phyloP scores from a whole-genome alignment of 1,140 invertebrate species.

The Pemphigus obesinymphae region DNA sequence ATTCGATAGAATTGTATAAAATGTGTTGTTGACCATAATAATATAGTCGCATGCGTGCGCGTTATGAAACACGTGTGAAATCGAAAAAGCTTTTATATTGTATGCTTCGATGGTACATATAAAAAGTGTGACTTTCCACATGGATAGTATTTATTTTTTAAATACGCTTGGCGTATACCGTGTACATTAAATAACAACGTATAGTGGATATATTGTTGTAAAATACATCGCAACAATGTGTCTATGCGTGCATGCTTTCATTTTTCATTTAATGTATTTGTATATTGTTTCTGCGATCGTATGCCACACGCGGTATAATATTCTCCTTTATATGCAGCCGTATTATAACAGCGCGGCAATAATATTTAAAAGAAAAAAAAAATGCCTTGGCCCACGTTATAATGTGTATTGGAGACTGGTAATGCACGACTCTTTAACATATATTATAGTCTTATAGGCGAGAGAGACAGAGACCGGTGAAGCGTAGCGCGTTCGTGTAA shows the following conservation, averaged over 20 bases:
- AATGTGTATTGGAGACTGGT: not conserved
- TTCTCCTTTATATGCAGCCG: not conserved
- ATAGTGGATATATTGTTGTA: not conserved
- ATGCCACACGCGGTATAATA: not conserved
- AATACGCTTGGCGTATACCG: no score
- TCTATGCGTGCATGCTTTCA: not conserved
- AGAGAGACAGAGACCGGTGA: slow-evolving; percentile 16
- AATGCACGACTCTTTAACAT: slow-evolving; percentile 6
- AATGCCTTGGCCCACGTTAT: not conserved
- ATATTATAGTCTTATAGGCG: not conserved
- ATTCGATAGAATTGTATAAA: not conserved
- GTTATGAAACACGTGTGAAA: not conserved
- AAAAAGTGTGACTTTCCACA: not conserved
- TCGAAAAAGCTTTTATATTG: no score
- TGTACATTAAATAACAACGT: no score
- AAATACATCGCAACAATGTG: not conserved
- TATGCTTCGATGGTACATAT: not conserved
- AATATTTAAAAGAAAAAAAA: slow-evolving; percentile 3
- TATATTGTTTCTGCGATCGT: not conserved
- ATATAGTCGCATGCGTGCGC: no score
- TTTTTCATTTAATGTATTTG: no score
- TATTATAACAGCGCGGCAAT: not conserved
- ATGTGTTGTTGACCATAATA: not conserved
- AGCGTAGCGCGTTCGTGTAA: slow-evolving; percentile 33
- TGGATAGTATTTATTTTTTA: not conserved